Evolutionary conservation across 2,797 vertebrate species (phyloP).

Genomic region (Trematomus bernacchii): DNA sequence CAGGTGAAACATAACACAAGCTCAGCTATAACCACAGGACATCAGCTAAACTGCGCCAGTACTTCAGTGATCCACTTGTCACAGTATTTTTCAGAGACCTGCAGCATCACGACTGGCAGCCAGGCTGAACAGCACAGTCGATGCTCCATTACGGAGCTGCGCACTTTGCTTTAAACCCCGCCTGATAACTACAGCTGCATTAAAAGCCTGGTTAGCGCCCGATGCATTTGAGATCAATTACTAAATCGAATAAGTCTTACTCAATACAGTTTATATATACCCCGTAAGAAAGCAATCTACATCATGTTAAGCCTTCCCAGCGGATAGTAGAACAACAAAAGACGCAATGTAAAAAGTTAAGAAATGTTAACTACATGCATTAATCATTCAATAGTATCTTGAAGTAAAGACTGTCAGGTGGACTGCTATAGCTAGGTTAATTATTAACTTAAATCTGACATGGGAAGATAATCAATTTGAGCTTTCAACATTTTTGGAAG

Average conservation of each 20-base stretch:
- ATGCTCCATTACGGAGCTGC: not conserved
- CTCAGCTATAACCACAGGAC: not conserved
- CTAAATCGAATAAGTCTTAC: not conserved
- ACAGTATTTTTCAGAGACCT: conserved; percentile 3
- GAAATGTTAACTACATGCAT: not conserved
- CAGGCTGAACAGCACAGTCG: conserved; percentile 6
- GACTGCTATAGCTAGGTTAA: not conserved
- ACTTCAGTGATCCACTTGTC: not conserved
- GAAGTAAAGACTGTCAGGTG: not conserved
- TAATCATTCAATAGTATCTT: not conserved
- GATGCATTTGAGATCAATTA: not conserved
- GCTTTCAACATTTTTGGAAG: not conserved
- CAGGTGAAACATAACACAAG: conserved; percentile 15
- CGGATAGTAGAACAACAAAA: not conserved
- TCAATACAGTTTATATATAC: not conserved
- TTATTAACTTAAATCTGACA: not conserved
- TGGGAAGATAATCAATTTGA: not conserved
- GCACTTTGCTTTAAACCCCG: not conserved
- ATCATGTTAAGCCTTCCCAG: not conserved
- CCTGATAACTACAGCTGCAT: not conserved
- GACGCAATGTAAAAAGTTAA: too few species aligned
- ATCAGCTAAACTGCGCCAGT: not conserved
- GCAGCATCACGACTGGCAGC: conserved; percentile 5
- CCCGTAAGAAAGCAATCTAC: not conserved
- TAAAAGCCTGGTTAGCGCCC: not conserved